A percentile compares a stretch with the other conserved stretches of the same genome.
Conservation (phyloP, 2,888 invertebrate species). For the Pyrrhia umbra region DNA sequence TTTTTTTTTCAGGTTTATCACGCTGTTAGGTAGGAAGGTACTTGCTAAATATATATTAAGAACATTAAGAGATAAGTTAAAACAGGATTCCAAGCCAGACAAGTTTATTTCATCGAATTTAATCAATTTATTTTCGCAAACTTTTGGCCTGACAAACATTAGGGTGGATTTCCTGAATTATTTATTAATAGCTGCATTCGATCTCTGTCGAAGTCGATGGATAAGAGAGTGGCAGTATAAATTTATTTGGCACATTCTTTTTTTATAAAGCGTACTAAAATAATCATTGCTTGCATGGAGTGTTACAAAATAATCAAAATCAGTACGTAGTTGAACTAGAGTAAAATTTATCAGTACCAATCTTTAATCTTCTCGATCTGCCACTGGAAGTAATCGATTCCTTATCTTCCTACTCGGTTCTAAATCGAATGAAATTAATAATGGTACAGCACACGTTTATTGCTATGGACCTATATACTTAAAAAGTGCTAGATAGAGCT, state of each 20-base stretch:
- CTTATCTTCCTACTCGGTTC: slow-evolving; percentile 38
- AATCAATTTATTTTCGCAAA: neutral
- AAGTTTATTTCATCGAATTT: neutral
- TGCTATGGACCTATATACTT: neutral
- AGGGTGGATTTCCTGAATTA: neutral
- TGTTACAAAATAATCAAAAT: neutral
- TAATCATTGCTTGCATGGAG: neutral
- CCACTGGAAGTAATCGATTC: slow-evolving; percentile 39
- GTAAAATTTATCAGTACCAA: slow-evolving; percentile 31
- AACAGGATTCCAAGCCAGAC: no score
- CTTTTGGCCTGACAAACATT: neutral
- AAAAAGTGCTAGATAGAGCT: neutral
- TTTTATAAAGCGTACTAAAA: neutral
- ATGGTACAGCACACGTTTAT: slow-evolving; percentile 14
- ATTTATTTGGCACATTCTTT: neutral
- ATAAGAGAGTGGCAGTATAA: neutral
- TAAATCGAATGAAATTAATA: slow-evolving; percentile 36
- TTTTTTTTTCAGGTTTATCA: no score
- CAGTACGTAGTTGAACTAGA: slow-evolving; percentile 12
- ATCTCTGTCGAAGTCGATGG: neutral
- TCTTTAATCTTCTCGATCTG: slow-evolving; percentile 50
- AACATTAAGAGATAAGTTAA: no score
- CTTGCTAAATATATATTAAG: no score
- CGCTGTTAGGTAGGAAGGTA: no score
- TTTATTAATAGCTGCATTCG: neutral